Conservation (phyloP, 2,797 vertebrate species). For the Falco biarmicus region DNA sequence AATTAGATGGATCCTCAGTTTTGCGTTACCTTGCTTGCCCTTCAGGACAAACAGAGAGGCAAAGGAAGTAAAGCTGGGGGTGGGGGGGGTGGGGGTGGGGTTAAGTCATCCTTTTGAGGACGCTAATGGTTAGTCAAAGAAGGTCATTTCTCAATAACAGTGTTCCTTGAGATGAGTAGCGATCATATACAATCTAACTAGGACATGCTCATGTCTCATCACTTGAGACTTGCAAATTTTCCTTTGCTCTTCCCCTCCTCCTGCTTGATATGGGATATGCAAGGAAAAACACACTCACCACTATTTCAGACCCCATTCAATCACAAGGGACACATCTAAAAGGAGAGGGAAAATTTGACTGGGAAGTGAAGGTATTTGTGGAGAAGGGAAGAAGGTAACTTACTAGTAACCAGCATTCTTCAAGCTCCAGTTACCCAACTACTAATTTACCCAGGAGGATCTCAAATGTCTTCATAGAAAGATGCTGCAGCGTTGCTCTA, state of each 20-base stretch:
- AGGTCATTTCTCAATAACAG: neutral
- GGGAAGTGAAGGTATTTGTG: neutral
- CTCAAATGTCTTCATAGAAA: neutral
- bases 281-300: fast-evolving
- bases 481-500: neutral
- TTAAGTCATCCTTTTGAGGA: neutral
- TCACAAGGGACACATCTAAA: neutral
- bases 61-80: neutral
- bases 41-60: conserved; percentile 60
- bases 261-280: neutral
- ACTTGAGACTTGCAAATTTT: neutral
- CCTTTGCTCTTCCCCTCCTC: neutral
- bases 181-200: neutral
- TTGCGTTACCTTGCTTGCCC: conserved; percentile 57
- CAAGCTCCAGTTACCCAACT: neutral
- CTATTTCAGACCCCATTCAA: neutral
- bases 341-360: neutral
- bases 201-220: neutral
- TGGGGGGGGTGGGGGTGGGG: too few species aligned
- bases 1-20: conserved; percentile 65
- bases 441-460: neutral
- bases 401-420: neutral
- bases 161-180: neutral
- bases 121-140: neutral
- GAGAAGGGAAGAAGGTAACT: neutral